Conservation (phyloP, 2,797 vertebrate genomes). For the Falco peregrinus region DNA sequence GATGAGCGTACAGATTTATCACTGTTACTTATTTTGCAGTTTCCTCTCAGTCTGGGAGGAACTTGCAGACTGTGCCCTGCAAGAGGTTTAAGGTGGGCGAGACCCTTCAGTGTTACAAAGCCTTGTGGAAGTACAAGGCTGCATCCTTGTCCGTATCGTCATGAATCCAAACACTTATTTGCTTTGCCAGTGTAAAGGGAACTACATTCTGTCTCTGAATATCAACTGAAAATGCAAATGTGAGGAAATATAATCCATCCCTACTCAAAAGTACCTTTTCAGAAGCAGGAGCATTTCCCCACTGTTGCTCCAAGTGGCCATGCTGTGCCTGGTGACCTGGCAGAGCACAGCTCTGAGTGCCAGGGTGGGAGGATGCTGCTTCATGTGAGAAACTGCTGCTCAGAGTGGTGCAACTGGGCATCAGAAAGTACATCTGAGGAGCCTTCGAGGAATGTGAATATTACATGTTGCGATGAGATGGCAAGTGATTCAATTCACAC, state of each 20-base stretch:
- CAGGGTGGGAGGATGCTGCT: not conserved
- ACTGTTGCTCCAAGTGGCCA: rapidly evolving
- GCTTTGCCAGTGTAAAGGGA: not conserved
- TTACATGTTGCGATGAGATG: not conserved
- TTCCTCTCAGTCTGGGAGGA: not conserved
- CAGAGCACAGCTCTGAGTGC: not conserved
- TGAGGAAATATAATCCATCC: not conserved
- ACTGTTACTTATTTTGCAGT: not conserved
- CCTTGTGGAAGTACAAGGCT: not conserved
- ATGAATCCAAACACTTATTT: not conserved
- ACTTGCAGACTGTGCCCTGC: not conserved
- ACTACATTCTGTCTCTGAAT: not conserved
- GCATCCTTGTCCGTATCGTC: not conserved
- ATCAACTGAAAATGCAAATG: not conserved
- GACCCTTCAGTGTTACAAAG: not conserved
- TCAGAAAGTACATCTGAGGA: not conserved
- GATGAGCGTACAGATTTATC: not conserved
- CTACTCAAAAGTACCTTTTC: not conserved
- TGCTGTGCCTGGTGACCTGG: not conserved
- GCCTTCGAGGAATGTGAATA: not conserved
- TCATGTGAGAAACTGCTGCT: not conserved
- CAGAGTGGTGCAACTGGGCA: not conserved
- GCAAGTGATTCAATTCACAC: not conserved
- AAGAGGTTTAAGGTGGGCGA: not conserved
- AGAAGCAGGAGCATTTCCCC: not conserved